These are phyloP conservation scores for Sisyra terminalis DNA, from an alignment of 2,888 invertebrate species.

Conservation along the genomic window DNA sequence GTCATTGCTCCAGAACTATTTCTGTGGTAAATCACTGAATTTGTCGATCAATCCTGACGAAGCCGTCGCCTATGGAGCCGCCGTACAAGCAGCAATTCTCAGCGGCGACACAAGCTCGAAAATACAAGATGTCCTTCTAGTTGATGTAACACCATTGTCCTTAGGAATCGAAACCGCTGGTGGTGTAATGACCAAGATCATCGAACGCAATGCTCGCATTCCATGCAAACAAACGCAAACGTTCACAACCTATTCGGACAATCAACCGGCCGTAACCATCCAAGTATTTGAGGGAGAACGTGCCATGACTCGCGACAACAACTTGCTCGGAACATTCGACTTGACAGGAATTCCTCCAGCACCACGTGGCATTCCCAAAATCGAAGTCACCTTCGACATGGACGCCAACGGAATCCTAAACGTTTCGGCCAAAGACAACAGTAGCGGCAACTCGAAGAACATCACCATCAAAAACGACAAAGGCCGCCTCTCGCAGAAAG, in stretches of 20 bases:
- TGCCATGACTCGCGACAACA: conserved; percentile 69
- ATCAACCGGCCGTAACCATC: conserved; percentile 43
- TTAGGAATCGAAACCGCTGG: conserved; percentile 66
- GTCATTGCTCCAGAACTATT: conserved; percentile 54
- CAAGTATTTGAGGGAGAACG: conserved; percentile 54
- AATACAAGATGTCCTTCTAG: conserved; percentile 56
- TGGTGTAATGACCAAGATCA: conserved; percentile 55
- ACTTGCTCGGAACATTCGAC: conserved; percentile 46
- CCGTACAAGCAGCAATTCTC: conserved; percentile 23
- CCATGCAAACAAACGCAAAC: conserved; percentile 37
- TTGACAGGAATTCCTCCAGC: conserved; percentile 52
- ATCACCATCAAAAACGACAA: conserved; percentile 73
- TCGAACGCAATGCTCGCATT: conserved; percentile 37
- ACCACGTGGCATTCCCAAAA: conserved; percentile 48
- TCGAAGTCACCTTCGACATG: conserved; percentile 54
- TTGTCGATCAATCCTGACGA: conserved; percentile 25
- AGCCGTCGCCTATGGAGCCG: conserved; percentile 25
- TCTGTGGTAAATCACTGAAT: conserved; percentile 35
- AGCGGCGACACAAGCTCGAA: conserved; percentile 37
- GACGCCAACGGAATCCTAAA: conserved; percentile 57
- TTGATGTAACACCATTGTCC: conserved; percentile 51
- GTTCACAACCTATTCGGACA: conserved; percentile 52
- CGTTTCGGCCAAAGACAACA: conserved; percentile 34
- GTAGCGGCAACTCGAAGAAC: conserved; percentile 47
- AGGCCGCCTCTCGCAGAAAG: conserved; percentile 61